These are phyloP conservation scores for Calliscelio sp. DNA, from an alignment of 2,888 invertebrate genomes.

Conservation along the genomic window DNA sequence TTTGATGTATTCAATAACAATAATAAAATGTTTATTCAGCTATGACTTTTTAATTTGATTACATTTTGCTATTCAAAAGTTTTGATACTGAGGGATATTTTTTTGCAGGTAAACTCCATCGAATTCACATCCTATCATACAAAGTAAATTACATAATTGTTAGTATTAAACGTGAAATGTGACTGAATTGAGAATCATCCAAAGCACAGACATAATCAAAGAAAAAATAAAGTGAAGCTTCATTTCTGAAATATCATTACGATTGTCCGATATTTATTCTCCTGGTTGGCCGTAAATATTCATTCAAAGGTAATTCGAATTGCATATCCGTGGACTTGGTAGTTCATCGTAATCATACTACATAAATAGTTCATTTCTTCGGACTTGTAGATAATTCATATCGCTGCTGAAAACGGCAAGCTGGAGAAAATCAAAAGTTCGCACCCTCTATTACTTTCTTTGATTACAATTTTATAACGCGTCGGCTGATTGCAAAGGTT, in stretches of 20 bases:
- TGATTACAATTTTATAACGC: conserved; percentile 70
- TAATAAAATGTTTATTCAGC: neutral
- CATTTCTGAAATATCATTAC: conserved; percentile 26
- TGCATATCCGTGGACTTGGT: conserved; percentile 13
- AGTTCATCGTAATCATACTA: conserved; percentile 58
- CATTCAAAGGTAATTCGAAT: conserved; percentile 53
- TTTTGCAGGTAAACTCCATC: too few species aligned
- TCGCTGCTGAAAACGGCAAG: neutral
- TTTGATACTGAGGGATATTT: too few species aligned
- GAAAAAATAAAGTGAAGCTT: too few species aligned
- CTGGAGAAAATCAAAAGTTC: conserved; percentile 61
- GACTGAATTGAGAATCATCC: too few species aligned
- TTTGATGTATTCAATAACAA: conserved; percentile 11
- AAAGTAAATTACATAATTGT: too few species aligned
- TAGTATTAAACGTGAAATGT: too few species aligned
- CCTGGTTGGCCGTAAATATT: conserved; percentile 39
- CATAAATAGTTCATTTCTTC: conserved; percentile 61
- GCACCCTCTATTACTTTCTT: conserved; percentile 56
- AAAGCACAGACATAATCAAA: too few species aligned
- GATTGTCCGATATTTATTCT: conserved; percentile 39
- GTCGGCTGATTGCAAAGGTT: conserved; percentile 62
- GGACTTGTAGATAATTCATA: conserved; percentile 41
- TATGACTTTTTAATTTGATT: conserved; percentile 1
- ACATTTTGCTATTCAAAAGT: neutral
- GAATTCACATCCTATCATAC: too few species aligned